Evolutionary conservation across 2,113 vertebrate genomes (phyloP), one percentile per base, ranked within the genome.

Genomic region (Pyxicephalus adspersus): DNA sequence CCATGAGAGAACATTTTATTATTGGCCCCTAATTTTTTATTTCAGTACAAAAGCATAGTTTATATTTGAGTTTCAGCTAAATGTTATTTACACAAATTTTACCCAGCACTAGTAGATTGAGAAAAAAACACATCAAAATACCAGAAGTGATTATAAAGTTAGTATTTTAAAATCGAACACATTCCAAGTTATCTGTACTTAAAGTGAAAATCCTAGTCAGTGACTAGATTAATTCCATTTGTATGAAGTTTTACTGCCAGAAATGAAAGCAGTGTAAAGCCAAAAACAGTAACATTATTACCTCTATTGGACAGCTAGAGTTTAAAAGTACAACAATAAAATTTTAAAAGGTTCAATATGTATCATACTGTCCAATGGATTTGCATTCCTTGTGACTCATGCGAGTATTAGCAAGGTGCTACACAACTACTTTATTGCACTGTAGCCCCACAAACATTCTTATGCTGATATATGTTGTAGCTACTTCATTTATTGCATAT

Each of bases 221-320:
- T 57, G 5, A 31, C 28, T 34, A 55, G 31, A 55, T 61, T 75
- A 75, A 75, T 45, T 38, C 72, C 55, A 60, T 34, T 60, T 74
- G 29, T 58, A n/a, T 61, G 31, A 38, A 38, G n/a, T 75, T 31
- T 75, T 23, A n/a, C 20, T 75, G 55, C 72, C 72, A 75, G 38
- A 74, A 15, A 61, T 50, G 38, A 4, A 50, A 45, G 23, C 1
- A 22, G 34, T 15, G 34, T 45, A 5, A 45, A 67, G 64, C 64
- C 64, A 67, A 67, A 67, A 22, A 67, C 11, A 45, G 3, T 45
- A 66, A 45, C 23, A 38, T 67, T 67, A 67, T 67, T 67, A 31
- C 45, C 64, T 67, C 29, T 67, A 22, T 28, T 5, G 11, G 34
- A 45, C 23, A 45, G 64, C 64, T n/a, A 67, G 31, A 5, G 38